These are phyloP conservation scores for Drosophila colorata DNA, from an alignment of 2,888 invertebrate genomes.

Conservation along the genomic window DNA sequence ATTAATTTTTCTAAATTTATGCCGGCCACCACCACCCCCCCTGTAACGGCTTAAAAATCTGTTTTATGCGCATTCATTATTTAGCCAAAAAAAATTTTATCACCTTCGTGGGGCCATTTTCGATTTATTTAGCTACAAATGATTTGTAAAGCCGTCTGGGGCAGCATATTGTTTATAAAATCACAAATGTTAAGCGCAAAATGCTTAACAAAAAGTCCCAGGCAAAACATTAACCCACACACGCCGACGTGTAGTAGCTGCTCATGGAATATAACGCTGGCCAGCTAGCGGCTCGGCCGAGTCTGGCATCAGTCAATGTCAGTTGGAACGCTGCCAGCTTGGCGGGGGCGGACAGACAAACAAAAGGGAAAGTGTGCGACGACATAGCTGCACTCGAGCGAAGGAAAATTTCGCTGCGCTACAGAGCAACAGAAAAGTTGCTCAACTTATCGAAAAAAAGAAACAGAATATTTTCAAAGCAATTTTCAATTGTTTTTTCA, in stretches of 20 bases:
- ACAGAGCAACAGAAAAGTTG: slow-evolving; percentile 29
- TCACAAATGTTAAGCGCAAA: slow-evolving; percentile 44
- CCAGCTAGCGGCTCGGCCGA: slow-evolving; percentile 20
- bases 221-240: slow-evolving; percentile 74
- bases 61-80: slow-evolving; percentile 56
- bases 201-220: slow-evolving; percentile 55
- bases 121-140: slow-evolving; percentile 38
- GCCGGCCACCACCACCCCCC: neutral
- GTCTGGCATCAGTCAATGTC: slow-evolving; percentile 83
- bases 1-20: slow-evolving; percentile 62
- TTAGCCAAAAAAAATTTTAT: slow-evolving; percentile 52
- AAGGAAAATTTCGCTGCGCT: slow-evolving; percentile 35
- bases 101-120: slow-evolving; percentile 25
- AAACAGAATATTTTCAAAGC: slow-evolving; percentile 8
- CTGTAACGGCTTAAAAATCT: slow-evolving; percentile 33
- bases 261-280: slow-evolving; percentile 34
- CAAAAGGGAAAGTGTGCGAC: slow-evolving; percentile 62
- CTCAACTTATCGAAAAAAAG: slow-evolving; percentile 27
- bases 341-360: slow-evolving; percentile 51
- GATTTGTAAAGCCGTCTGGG: slow-evolving; percentile 26
- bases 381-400: slow-evolving; percentile 33
- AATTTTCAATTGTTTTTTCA: slow-evolving; percentile 48
- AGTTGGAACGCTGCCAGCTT: slow-evolving; percentile 77
- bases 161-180: slow-evolving; percentile 61
- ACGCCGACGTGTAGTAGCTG: slow-evolving; percentile 24